Base-by-base conservation (phyloP, 2,797 vertebrate species). In the Melanotaenia parkinsoni region DNA sequence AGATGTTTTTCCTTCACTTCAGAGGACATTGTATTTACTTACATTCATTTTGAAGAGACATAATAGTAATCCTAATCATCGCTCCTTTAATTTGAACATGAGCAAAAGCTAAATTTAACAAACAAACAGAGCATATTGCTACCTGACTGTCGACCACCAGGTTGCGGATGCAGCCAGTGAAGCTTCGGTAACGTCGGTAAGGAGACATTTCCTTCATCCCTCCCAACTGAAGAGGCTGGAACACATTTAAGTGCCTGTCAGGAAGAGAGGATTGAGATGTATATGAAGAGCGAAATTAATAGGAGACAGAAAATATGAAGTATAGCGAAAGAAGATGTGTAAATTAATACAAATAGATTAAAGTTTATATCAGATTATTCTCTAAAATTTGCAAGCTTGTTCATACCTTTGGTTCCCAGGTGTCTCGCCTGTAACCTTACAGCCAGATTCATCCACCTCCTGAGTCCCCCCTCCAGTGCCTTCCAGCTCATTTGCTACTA, bases 181-280 rank as follows among this genome's bases (percentile, higher is more conserved):
- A 98, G 18, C 95, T 92, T 37, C 63, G 91, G 87, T 95, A 96
- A 62, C 70, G 37, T 0, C 38, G 90, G 61, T 86, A 81, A 10
- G 93, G 87, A 43, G 93, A 86, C 3, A 82, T 83, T 65, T 92
- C 92, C 88, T 96, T 97, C 64, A 96, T 85, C 33, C 97, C 97
- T 37, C 97, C 97, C 73, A 98, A 35, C 91, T 98, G 97, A 43
- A 98, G 93, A 68, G 96, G 96, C 82, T 96, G 96, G 66, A 94
- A 92, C 73, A 96, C 89, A 8, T 94, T 93, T 69, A 97, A 92
- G 77, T 95, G 94, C 70, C 95, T 96, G 70, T 60, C 20, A 66
- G 65, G 18, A 9, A 30, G 38, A 43, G 51, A 35, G 5, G 38
- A 2, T 5, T 7, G n/a, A n/a, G 2, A 9, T 35, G 5, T 5